phyloP scores from a whole-genome alignment of 2,113 vertebrate species.

The Halcyon malimbica region DNA sequence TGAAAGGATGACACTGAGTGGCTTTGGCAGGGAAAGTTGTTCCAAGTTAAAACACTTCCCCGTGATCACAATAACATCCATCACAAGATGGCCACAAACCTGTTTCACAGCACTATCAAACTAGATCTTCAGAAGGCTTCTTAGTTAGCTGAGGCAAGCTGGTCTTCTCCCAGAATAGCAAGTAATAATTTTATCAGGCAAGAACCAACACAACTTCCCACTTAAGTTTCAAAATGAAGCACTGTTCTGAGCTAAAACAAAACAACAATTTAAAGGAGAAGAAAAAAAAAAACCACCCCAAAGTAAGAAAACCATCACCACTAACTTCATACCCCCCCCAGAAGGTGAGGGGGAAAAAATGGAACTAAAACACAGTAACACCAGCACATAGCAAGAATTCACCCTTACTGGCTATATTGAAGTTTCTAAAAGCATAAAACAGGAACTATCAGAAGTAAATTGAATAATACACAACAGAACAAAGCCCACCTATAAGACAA shows the following conservation, averaged over 20 bases:
- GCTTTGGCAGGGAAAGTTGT: not conserved
- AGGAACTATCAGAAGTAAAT: not conserved
- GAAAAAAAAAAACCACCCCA: not conserved
- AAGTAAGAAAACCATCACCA: not conserved
- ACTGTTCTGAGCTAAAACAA: not conserved
- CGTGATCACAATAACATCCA: not conserved
- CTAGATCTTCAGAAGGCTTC: not conserved
- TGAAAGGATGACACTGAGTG: not conserved
- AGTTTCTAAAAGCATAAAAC: not conserved
- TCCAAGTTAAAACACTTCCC: not conserved
- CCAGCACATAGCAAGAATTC: not conserved
- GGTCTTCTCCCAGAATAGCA: not conserved
- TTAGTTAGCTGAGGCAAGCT: not conserved
- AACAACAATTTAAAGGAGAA: not conserved
- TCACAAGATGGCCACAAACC: not conserved
- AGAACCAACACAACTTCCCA: not conserved
- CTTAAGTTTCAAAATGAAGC: not conserved
- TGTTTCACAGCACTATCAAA: not conserved
- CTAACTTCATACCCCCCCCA: not conserved
- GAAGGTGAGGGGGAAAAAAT: not conserved
- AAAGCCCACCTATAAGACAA: not conserved
- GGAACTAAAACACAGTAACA: not conserved
- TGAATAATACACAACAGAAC: not conserved
- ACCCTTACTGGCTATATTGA: not conserved
- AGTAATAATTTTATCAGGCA: not conserved